Evolutionary conservation across 2,888 invertebrate species (phyloP).

Genomic region (Blastobasis lacticolella): DNA sequence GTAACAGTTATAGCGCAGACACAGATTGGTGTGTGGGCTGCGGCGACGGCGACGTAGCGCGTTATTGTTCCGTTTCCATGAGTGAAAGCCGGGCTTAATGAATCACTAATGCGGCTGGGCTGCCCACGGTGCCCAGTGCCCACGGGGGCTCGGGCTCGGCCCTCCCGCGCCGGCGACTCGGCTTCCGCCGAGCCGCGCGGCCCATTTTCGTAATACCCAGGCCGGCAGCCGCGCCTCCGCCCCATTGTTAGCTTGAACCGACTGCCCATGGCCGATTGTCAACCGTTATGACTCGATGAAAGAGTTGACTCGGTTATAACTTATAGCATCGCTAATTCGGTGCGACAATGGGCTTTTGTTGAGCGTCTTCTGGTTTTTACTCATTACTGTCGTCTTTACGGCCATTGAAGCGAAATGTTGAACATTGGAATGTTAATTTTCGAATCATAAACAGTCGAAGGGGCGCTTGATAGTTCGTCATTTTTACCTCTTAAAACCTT

Average conservation of each 20-base stretch:
- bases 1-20: neutral
- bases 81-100: slow-evolving; percentile 52
- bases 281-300: neutral
- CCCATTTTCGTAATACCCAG: slow-evolving; percentile 48
- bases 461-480: too few species aligned
- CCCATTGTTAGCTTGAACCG: neutral
- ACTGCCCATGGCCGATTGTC: neutral
- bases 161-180: slow-evolving; percentile 6
- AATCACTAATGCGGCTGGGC: slow-evolving; percentile 46
- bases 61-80: slow-evolving; percentile 44
- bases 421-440: too few species aligned
- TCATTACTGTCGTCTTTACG: too few species aligned
- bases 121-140: slow-evolving; percentile 39
- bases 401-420: too few species aligned
- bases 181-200: slow-evolving; percentile 42
- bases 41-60: slow-evolving; percentile 23
- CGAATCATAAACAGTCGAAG: too few species aligned
- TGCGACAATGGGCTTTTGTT: too few species aligned
- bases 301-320: neutral
- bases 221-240: slow-evolving; percentile 6
- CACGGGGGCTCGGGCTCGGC: slow-evolving; percentile 6
- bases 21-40: slow-evolving; percentile 16
- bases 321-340: too few species aligned
- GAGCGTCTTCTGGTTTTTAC: too few species aligned
- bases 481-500: too few species aligned